Conservation (phyloP, 2,888 invertebrate genomes). For the Tetranychus truncatus region DNA sequence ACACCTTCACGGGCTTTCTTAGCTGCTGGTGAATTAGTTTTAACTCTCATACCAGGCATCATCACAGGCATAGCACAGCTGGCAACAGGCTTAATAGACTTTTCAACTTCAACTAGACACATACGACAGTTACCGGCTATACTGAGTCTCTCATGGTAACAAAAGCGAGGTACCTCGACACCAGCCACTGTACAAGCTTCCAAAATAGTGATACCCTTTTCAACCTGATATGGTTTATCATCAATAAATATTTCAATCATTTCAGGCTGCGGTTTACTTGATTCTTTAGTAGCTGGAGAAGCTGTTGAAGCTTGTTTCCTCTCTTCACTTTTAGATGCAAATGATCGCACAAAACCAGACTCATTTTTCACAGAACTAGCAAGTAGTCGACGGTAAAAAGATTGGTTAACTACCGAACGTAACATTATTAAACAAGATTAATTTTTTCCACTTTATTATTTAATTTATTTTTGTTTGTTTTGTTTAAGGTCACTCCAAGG, state of each 20-base stretch:
- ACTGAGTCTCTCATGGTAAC: constrained; percentile 93
- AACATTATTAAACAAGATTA: background rate
- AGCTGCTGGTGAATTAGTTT: constrained; percentile 88
- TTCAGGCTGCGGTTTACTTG: constrained; percentile 7
- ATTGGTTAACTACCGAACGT: background rate
- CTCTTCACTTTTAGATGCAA: background rate
- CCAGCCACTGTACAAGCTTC: constrained; percentile 91
- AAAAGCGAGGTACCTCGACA: constrained; percentile 94
- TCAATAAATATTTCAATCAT: constrained; percentile 83
- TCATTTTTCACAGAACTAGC: background rate
- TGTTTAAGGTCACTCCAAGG: background rate
- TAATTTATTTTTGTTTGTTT: background rate
- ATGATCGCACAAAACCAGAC: background rate
- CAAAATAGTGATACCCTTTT: constrained; percentile 87
- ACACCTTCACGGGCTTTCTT: constrained; percentile 59
- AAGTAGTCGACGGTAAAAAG: background rate
- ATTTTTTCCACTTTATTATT: background rate
- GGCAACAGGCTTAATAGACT: constrained; percentile 90
- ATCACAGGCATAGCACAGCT: constrained; percentile 99
- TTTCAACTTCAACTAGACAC: constrained; percentile 98
- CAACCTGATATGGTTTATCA: constrained; percentile 78
- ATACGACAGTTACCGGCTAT: constrained; percentile 90
- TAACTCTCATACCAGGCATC: constrained; percentile 60
- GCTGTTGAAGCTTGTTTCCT: background rate
- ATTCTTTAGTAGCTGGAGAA: background rate